Conservation (phyloP, 2,113 vertebrate species). For the crab-eating macaque (Macaca fascicularis) region T2T-MFA8v1.1 NC_088395.1:134480001-134480500, state of each 20-base stretch:
- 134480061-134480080: slow-evolving; percentile 15
- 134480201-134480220: slow-evolving; percentile 52
- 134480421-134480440: no score
- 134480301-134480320: no score
- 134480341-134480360: no score
- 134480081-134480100: not conserved
- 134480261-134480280: no score
- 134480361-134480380: no score
- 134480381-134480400: no score
- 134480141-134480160: slow-evolving; percentile 33
- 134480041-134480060: not conserved
- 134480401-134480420: no score
- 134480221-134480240: slow-evolving; percentile 54
- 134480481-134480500: no score
- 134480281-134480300: no score
- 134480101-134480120: slow-evolving; percentile 27
- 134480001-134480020: slow-evolving; percentile 26
- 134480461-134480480: no score
- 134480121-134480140: not conserved
- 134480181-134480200: slow-evolving; percentile 56
- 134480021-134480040: not conserved
- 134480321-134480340: no score
- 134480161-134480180: slow-evolving; percentile 45
- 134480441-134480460: no score
- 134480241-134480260: not conserved